A percentile compares a stretch with the other conserved stretches of the same genome.
phyloP scores from a whole-genome alignment of 2,113 vertebrate genomes.

The Tachysurus fulvidraco region DNA sequence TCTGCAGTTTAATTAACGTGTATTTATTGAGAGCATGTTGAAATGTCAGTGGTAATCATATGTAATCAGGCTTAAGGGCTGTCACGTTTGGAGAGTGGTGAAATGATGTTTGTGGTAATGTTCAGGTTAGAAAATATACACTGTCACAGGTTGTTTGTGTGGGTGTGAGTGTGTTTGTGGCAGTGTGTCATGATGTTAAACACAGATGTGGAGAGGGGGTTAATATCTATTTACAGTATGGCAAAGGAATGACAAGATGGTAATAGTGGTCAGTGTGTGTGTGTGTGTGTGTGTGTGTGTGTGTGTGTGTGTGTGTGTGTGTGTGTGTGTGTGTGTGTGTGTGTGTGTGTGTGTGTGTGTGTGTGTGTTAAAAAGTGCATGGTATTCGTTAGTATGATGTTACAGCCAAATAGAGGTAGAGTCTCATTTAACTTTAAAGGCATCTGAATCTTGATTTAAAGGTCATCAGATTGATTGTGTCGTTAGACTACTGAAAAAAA shows the following conservation, averaged over 20 bases:
- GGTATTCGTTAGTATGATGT: slow-evolving; percentile 24
- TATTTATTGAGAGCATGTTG: slow-evolving; percentile 3
- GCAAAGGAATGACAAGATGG: slow-evolving; percentile 42
- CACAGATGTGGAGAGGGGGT: slow-evolving; percentile 49
- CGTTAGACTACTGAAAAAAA: neutral
- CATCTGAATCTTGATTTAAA: slow-evolving; percentile 6
- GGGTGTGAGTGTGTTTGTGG: slow-evolving; percentile 28
- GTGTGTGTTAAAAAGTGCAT: neutral
- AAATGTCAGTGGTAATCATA: slow-evolving; percentile 19
- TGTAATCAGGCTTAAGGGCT: slow-evolving; percentile 11
- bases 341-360: slow-evolving; percentile 15
- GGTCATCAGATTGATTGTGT: slow-evolving; percentile 1
- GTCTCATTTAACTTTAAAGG: slow-evolving; percentile 31
- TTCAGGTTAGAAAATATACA: slow-evolving; percentile 13
- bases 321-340: slow-evolving; percentile 21
- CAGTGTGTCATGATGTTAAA: slow-evolving; percentile 50
- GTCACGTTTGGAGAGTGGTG: neutral
- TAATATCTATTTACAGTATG: slow-evolving; percentile 51
- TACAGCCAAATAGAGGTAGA: slow-evolving; percentile 20
- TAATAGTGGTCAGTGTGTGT: slow-evolving; percentile 27
- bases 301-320: slow-evolving; percentile 19
- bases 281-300: slow-evolving; percentile 21
- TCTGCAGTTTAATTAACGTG: slow-evolving; percentile 13
- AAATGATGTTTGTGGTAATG: slow-evolving; percentile 27
- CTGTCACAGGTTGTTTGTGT: slow-evolving; percentile 26